Conservation (phyloP, 1,140 invertebrate species). For the Apis cerana region DNA sequence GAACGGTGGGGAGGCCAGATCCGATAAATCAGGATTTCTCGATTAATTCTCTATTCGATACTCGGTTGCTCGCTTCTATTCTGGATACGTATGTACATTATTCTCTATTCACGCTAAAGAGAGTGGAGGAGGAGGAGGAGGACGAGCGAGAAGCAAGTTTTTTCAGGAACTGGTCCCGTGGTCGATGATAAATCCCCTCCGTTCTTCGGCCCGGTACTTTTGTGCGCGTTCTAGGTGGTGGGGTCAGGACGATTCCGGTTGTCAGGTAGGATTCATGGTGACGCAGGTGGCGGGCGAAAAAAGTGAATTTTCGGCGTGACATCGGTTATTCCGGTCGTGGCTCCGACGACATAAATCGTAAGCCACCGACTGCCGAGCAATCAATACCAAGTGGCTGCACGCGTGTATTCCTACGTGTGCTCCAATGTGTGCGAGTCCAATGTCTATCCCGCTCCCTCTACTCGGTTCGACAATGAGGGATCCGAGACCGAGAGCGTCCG, state of each 20-base stretch:
- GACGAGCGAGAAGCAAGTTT: slow-evolving; percentile 11
- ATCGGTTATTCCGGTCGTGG: slow-evolving; percentile 67
- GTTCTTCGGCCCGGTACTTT: slow-evolving; percentile 35
- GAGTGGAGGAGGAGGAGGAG: too few relatives aligned
- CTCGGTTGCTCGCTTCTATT: not conserved
- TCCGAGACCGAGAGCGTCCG: slow-evolving; percentile 1
- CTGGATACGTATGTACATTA: not conserved
- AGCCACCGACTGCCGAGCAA: slow-evolving; percentile 60
- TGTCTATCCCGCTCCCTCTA: not conserved
- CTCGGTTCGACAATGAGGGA: slow-evolving; percentile 25
- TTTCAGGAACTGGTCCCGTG: not conserved
- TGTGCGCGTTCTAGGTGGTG: slow-evolving; percentile 2
- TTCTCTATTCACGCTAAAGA: too few relatives aligned
- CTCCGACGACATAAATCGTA: slow-evolving; percentile 68
- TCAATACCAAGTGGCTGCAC: slow-evolving; percentile 59
- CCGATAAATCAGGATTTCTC: not conserved
- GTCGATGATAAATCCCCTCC: slow-evolving; percentile 41
- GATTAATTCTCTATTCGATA: slow-evolving; percentile 19
- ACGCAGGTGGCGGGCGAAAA: slow-evolving; percentile 52
- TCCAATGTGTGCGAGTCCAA: too few relatives aligned
- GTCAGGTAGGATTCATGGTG: slow-evolving; percentile 56
- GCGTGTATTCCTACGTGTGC: not conserved
- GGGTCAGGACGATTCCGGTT: slow-evolving; percentile 46
- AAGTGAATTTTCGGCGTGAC: slow-evolving; percentile 62
- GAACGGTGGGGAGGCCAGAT: not conserved